Base-by-base conservation (phyloP, 2,797 vertebrate genomes). In the Myripristis murdjan region DNA sequence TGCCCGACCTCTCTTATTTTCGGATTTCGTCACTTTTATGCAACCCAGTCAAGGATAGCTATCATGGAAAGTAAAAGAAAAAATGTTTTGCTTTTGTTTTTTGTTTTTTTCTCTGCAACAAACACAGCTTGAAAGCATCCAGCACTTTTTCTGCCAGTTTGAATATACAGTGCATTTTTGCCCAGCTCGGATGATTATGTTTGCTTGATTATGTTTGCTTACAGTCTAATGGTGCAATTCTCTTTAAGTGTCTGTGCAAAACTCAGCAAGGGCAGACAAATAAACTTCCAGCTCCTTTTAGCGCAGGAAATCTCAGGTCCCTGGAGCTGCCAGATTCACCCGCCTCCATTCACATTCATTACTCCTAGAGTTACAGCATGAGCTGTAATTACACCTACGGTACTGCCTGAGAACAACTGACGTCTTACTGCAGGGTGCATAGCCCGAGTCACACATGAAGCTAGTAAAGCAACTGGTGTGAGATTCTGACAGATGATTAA, bases 321-420 rank as follows among this genome's bases (percentile, higher is more conserved):
- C 44, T 20, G 11, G 33, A 69, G 60, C 20, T 31, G 22, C 43
- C 35, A 37, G 35, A 61, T 44, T 51, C 3, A n/a, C 28, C 28
- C 28, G 4, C 35, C 28, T 24, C n/a, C 33, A 10, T 16, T 37
- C 16, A 20, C 39, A 49, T 64, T 46, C 68, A 68, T 75, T 60
- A 55, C 33, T 51, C 47, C 6, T 18, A 16, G 20, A 43, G 28
- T 52, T 43, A 51, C 23, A 33, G 58, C 20, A 43, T 52, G 49
- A 70, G 56, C 52, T 59, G 59, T 58, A 77, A 79, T 86, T 83
- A 68, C 70, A 73, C 48, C 15, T n/a, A 33, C 41, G 18, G 53
- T n/a, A 33, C 41, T 18, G 53, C 60, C 23, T 11, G 43, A 77
- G 60, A 65, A 54, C 46, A 72, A 49, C 10, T 28, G 54, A 58